phyloP scores from a whole-genome alignment of 1,140 invertebrate genomes.

The Neodiprion virginianus region DNA sequence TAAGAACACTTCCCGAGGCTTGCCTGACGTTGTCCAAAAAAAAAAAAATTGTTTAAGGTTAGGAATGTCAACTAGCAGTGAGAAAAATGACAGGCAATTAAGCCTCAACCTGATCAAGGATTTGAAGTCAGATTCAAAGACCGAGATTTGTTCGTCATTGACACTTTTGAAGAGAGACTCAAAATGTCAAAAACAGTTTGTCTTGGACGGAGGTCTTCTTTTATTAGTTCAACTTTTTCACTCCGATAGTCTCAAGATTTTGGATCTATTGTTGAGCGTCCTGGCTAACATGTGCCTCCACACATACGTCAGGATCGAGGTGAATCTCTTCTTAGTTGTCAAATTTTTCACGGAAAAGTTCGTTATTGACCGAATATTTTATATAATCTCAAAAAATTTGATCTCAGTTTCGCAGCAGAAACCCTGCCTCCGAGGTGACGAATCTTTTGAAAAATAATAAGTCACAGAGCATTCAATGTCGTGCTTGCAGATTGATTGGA shows the following conservation, averaged over 20 bases:
- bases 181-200: slow-evolving; percentile 41
- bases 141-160: slow-evolving; percentile 39
- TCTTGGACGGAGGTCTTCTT: slow-evolving; percentile 35
- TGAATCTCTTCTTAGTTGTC: slow-evolving; percentile 22
- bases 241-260: slow-evolving; percentile 38
- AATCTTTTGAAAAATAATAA: slow-evolving; percentile 47
- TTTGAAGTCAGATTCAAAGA: slow-evolving; percentile 33
- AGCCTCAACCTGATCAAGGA: slow-evolving; percentile 38
- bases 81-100: slow-evolving; percentile 31
- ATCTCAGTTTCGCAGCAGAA: slow-evolving; percentile 39
- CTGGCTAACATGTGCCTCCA: slow-evolving; percentile 46
- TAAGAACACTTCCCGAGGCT: too few relatives aligned
- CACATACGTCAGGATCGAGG: slow-evolving; percentile 43
- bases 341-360: slow-evolving; percentile 11
- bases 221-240: slow-evolving; percentile 41
- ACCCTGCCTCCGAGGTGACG: slow-evolving; percentile 40
- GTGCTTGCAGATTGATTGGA: slow-evolving; percentile 51
- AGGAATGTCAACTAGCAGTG: slow-evolving; percentile 37
- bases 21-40: too few relatives aligned
- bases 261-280: slow-evolving; percentile 48
- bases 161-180: slow-evolving; percentile 41
- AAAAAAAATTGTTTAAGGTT: too few relatives aligned
- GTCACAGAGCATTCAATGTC: slow-evolving; percentile 41
- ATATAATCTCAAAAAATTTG: slow-evolving; percentile 2
- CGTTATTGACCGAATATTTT: not conserved